phyloP scores from a whole-genome alignment of 2,113 vertebrate genomes.

The Pomatorhinus ruficollis region DNA sequence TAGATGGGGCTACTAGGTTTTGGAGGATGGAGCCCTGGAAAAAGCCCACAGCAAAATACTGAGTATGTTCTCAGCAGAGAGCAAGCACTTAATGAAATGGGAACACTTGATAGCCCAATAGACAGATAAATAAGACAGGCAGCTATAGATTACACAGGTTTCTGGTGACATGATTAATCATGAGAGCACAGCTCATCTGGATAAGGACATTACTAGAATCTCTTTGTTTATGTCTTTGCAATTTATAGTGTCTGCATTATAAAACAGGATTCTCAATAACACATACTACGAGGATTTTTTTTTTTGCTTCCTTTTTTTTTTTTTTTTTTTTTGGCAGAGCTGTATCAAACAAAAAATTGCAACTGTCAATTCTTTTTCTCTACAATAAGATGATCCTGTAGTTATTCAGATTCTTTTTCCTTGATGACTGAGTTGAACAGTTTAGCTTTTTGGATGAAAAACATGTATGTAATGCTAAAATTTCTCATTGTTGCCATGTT shows the following conservation, averaged over 20 bases:
- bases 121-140: slow-evolving; percentile 20
- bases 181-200: background rate
- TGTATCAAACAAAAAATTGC: background rate
- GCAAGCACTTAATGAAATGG: slow-evolving; percentile 9
- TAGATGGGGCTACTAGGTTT: background rate
- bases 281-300: background rate
- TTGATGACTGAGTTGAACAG: background rate
- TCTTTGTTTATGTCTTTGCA: slow-evolving; percentile 6
- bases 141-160: background rate
- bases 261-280: background rate
- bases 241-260: background rate
- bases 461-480: background rate
- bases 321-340: background rate
- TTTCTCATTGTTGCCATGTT: background rate
- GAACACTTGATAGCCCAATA: background rate
- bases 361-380: background rate
- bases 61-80: background rate
- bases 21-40: background rate
- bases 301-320: background rate
- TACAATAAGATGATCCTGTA: background rate
- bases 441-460: background rate
- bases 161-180: background rate
- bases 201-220: background rate
- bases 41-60: background rate
- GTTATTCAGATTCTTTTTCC: background rate